Evolutionary conservation across 2,113 vertebrate genomes (phyloP), one percentile per base, ranked within the genome.

Genomic region (Megaceryle torquata): DNA sequence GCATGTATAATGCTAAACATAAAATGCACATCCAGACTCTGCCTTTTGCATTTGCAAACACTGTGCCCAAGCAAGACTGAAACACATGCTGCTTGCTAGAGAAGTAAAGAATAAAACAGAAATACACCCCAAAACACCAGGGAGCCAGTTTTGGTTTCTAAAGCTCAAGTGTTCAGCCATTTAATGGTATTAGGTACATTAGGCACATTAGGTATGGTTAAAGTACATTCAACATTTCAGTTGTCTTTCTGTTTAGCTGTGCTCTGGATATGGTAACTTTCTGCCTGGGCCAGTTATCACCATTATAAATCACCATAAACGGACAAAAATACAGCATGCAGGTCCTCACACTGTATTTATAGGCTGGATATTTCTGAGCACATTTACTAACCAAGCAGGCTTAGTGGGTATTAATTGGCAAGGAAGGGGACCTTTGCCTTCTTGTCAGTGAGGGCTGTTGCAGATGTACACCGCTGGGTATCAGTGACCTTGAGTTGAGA

Each of bases 401-500:
- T 51, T 85, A 16, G 70, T 14, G 61, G 80, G 93, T 57, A 50
- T 80, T 93, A 60, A 84, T 93, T 81, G 79, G 63, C 74, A 65
- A 72, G 69, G n/a, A 65, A 16, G 65, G 65, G 64, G 44, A 35
- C 20, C 59, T 59, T 54, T 96, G 88, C 77, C 81, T 88, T 61
- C 50, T 46, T 51, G 53, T 82, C 7, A 1, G 60, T 24, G 57
- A 33, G n/a, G 22, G 88, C 92, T 69, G 81, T 5, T 53, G 89
- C 86, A 95, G 90, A 90, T 18, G 0, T 43, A 39, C 57, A 26
- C 95, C 79, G 88, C 90, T 65, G 95, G 86, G 76, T 89, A 87
- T 54, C 77, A 43, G 83, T 82, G 92, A 95, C 95, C 93, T 94
- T 92, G 92, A 65, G 92, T 44, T 41, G 83, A 53, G 81, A 83